Conservation (phyloP, 2,797 vertebrate genomes). For the Hippoglossus hippoglossus region DNA sequence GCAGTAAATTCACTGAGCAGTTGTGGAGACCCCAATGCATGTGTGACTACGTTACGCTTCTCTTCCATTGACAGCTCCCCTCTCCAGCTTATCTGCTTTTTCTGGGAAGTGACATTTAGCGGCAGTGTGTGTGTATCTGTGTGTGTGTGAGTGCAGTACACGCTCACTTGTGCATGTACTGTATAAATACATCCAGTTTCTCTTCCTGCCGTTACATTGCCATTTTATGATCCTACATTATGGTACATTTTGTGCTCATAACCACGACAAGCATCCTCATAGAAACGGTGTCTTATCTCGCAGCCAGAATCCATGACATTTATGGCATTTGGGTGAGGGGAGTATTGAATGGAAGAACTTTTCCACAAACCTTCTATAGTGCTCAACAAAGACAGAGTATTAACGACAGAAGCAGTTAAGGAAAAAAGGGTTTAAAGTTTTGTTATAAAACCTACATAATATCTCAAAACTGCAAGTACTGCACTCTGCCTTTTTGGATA, state of each 20-base stretch:
- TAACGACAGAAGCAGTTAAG: neutral
- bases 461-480: neutral
- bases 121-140: slow-evolving; percentile 18
- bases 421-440: slow-evolving; percentile 5
- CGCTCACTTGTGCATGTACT: neutral
- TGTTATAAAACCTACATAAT: neutral
- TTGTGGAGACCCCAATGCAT: slow-evolving; percentile 38
- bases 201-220: neutral
- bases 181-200: neutral
- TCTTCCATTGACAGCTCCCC: slow-evolving; percentile 58
- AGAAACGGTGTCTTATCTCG: slow-evolving; percentile 31
- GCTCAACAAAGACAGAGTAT: neutral
- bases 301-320: slow-evolving; percentile 4
- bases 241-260: slow-evolving; percentile 1
- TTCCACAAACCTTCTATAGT: neutral
- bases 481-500: neutral
- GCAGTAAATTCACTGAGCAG: slow-evolving; percentile 47
- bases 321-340: neutral
- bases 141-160: slow-evolving; percentile 4
- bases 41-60: slow-evolving; percentile 50
- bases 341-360: neutral
- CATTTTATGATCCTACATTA: slow-evolving; percentile 11
- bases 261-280: slow-evolving; percentile 21
- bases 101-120: slow-evolving; percentile 48
- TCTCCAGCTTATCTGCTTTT: slow-evolving; percentile 52